Percentiles rank a stretch among this genome's conserved stretches.
Conservation (phyloP, 2,797 vertebrate species). For the Alectoris magna region DNA sequence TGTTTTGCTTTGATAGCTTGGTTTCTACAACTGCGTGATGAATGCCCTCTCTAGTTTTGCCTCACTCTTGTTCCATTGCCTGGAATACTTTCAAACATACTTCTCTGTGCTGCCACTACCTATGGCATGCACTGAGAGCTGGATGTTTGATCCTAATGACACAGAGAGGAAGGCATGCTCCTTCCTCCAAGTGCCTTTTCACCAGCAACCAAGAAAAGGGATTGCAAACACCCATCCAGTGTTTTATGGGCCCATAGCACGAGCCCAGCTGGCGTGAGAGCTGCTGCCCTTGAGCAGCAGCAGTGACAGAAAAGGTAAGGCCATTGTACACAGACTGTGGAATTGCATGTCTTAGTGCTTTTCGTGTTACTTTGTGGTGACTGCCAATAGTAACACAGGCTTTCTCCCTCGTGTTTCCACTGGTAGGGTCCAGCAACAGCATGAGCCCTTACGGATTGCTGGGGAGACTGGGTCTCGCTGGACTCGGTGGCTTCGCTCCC, state of each 20-base stretch:
- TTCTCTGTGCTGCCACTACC: not conserved
- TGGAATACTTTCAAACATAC: not conserved
- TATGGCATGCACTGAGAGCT: not conserved
- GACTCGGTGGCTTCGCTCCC: conserved; percentile 59
- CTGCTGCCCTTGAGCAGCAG: conserved; percentile 48
- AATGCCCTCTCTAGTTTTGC: not conserved
- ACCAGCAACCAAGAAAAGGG: conserved; percentile 33
- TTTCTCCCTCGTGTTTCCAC: not conserved
- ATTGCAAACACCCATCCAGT: conserved; percentile 23
- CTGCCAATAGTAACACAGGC: not conserved
- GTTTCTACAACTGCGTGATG: not conserved
- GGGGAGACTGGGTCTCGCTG: conserved; percentile 35
- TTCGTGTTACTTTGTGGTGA: not conserved
- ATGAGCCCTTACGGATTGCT: not conserved
- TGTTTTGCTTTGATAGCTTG: not conserved
- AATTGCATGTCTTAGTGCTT: not conserved
- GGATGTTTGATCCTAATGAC: not conserved
- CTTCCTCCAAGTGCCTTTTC: conserved; percentile 51
- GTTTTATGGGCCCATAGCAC: conserved; percentile 12
- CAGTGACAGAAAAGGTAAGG: conserved; percentile 67
- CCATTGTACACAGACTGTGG: not conserved
- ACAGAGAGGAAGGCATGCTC: conserved; percentile 21
- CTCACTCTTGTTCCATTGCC: not conserved
- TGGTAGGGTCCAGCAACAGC: conserved; percentile 43
- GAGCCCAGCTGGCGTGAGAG: conserved; percentile 23